Percentiles rank a stretch among this genome's conserved stretches.
Evolutionary conservation across 2,113 vertebrate species (phyloP).

Genomic region (Triplophysa dalaica): DNA sequence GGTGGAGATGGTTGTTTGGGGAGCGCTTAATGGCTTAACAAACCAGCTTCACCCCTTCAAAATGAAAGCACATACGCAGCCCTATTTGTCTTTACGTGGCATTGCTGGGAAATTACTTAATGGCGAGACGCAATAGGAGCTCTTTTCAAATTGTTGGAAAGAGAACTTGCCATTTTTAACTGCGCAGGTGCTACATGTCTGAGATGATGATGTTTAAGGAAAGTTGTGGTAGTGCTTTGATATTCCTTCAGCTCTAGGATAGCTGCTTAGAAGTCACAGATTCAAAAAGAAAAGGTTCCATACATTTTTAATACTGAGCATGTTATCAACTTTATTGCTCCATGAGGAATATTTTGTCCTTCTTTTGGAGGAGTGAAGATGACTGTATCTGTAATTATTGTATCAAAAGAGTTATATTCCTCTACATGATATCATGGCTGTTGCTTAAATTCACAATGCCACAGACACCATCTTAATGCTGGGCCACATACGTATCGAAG

Average conservation of each 20-base stretch:
- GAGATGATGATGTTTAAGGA: slow-evolving; percentile 62
- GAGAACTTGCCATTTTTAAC: neutral
- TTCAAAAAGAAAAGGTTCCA: slow-evolving; percentile 53
- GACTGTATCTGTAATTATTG: slow-evolving; percentile 41
- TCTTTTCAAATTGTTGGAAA: neutral
- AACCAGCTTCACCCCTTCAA: slow-evolving; percentile 36
- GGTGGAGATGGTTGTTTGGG: slow-evolving; percentile 40
- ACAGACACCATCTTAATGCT: neutral
- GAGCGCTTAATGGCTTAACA: slow-evolving; percentile 43
- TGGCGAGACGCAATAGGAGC: too few relatives aligned
- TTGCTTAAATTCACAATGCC: neutral
- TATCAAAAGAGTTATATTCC: neutral
- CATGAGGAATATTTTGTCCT: slow-evolving; percentile 64
- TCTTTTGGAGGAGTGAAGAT: slow-evolving; percentile 58
- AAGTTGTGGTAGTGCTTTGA: slow-evolving; percentile 64
- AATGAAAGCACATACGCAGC: slow-evolving; percentile 22
- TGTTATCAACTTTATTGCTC: slow-evolving; percentile 70
- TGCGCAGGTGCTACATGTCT: slow-evolving; percentile 62
- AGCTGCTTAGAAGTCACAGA: slow-evolving; percentile 63
- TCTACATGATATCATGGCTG: neutral
- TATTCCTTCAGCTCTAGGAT: slow-evolving; percentile 66
- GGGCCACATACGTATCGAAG: neutral
- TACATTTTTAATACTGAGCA: slow-evolving; percentile 67
- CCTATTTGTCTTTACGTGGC: slow-evolving; percentile 1
- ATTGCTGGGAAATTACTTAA: neutral